Conservation (phyloP, 2,888 invertebrate genomes). For the Campoplex capitator region DNA sequence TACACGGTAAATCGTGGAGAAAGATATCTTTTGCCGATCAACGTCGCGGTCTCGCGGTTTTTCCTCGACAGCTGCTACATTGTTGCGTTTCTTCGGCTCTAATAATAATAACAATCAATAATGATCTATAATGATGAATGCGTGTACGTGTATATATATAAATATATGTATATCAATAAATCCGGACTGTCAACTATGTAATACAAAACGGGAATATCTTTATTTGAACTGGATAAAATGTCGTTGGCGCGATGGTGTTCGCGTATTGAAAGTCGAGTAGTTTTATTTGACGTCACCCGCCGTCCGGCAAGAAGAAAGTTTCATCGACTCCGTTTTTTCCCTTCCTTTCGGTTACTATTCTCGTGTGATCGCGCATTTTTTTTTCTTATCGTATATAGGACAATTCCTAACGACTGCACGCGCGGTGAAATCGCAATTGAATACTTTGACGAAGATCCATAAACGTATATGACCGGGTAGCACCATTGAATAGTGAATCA, state of each 20-base stretch:
- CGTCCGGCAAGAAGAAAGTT: slow-evolving; percentile 49
- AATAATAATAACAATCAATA: no score
- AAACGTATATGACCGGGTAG: background rate
- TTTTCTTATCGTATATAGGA: slow-evolving; percentile 10
- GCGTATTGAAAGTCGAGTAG: slow-evolving; percentile 32
- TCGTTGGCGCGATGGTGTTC: background rate
- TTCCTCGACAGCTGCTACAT: slow-evolving; percentile 49
- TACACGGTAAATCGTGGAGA: slow-evolving; percentile 40
- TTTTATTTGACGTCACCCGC: slow-evolving; percentile 41
- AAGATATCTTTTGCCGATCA: slow-evolving; percentile 48
- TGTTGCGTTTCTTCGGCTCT: slow-evolving; percentile 30
- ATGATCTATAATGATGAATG: background rate
- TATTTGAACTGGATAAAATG: slow-evolving; percentile 1
- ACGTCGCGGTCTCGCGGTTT: slow-evolving; percentile 56
- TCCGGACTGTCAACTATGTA: background rate
- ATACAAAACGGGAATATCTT: slow-evolving; percentile 26
- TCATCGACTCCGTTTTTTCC: slow-evolving; percentile 8
- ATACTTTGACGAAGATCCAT: slow-evolving; percentile 2
- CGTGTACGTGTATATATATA: background rate
- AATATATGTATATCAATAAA: background rate
- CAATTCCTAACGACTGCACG: slow-evolving; percentile 29
- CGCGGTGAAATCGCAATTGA: slow-evolving; percentile 55
- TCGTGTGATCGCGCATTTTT: background rate
- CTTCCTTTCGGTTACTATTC: slow-evolving; percentile 14
- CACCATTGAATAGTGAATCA: background rate